Evolutionary conservation across 1,140 invertebrate species (phyloP), one percentile per base, ranked within the genome.

Genomic region (Phortica variegata): DNA sequence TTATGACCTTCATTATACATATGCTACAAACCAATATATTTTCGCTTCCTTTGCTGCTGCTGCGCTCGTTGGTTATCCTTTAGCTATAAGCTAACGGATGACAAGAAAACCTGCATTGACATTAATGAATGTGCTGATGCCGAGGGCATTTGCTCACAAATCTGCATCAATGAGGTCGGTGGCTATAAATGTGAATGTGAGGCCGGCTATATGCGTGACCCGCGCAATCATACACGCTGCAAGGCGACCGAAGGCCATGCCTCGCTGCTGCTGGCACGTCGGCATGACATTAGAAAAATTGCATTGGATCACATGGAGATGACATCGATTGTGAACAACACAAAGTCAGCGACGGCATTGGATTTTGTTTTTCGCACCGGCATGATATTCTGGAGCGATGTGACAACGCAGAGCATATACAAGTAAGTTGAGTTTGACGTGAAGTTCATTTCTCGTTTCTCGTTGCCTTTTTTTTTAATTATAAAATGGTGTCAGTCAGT

Each of bases 371-470:
- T 93, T 76, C 81, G 87, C 47, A 92, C 90, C 3, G 89, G 90
- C 41, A 91, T 91, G 84, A 89, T 97, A 41, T 95, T 94, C 66
- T 98, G 94, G 94, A 94, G 91, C 70, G 95, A 97, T 79, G 86
- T 91, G 20, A 84, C 84, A 10, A 87, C 91, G 59, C 90, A 93
- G 69, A 88, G 88, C 74, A 95, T 97, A 59, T 93, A 91, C 74
- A 94, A 91, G 86, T 87, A 70, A 79, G 81, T 77, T 26, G 23
- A 26, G 23, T 26, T n/a, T n/a, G n/a, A n/a, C n/a, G n/a, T n/a
- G n/a, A n/a, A n/a, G n/a, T 7, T 16, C 18, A n/a, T n/a, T n/a
- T n/a, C n/a, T 32, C 8, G 8, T 9, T 32, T 9, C n/a, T 32
- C n/a, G 8, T 32, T 32, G n/a, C 29, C n/a, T n/a, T n/a, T n/a